Percentiles rank a stretch among this genome's conserved stretches.
phyloP scores from a whole-genome alignment of 2,888 invertebrate species.

The Julus scandinavius region DNA sequence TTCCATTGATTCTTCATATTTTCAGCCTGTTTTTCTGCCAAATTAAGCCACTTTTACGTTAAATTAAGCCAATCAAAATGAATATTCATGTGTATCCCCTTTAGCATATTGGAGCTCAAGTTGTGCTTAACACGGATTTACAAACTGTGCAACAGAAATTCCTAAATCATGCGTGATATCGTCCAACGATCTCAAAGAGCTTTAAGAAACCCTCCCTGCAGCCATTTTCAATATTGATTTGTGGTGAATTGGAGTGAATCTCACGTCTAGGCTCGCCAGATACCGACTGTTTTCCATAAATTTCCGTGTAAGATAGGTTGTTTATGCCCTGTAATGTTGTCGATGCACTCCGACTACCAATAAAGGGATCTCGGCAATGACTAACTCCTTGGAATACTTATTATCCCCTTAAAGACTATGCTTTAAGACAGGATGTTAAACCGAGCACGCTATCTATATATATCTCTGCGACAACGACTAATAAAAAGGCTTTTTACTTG shows the following conservation, averaged over 20 bases:
- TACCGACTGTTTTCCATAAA: slow-evolving; percentile 30
- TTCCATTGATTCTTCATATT: no score
- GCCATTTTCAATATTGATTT: slow-evolving; percentile 35
- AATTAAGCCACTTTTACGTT: background rate
- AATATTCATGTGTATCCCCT: background rate
- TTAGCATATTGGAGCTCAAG: background rate
- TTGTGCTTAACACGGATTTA: background rate
- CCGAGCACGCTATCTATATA: background rate
- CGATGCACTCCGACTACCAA: background rate
- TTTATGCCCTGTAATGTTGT: slow-evolving; percentile 30
- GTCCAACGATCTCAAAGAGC: background rate
- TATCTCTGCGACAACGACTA: background rate
- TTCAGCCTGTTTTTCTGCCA: background rate
- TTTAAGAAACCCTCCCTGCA: background rate
- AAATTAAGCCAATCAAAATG: background rate
- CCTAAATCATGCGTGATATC: background rate
- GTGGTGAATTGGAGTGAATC: slow-evolving; percentile 22
- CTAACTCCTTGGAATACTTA: slow-evolving; percentile 4
- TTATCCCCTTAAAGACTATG: background rate
- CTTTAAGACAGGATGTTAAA: no score
- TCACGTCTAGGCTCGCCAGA: background rate
- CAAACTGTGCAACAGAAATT: background rate
- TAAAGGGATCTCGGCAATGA: background rate
- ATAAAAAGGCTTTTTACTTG: background rate
- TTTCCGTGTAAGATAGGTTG: slow-evolving; percentile 27